Evolutionary conservation across 2,797 vertebrate species (phyloP).

Genomic region (Clarias fuscus): DNA sequence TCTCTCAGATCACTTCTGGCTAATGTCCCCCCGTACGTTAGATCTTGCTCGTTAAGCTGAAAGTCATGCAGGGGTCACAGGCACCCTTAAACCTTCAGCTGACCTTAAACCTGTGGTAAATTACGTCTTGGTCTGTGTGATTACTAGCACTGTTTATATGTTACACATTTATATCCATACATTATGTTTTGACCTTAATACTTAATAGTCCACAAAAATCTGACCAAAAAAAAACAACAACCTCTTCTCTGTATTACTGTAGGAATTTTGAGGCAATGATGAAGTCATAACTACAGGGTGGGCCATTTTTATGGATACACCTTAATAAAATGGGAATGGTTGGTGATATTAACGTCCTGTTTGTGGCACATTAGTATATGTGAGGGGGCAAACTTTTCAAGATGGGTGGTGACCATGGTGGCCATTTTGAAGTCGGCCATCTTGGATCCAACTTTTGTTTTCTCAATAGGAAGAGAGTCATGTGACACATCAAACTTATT

Average conservation of each 20-base stretch:
- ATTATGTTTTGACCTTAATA: background rate
- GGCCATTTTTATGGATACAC: no score
- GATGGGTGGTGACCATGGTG: no score
- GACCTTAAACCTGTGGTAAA: background rate
- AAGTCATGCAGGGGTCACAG: slow-evolving; percentile 31
- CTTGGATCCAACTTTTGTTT: no score
- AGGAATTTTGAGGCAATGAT: background rate
- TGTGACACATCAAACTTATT: no score
- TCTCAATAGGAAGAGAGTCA: no score
- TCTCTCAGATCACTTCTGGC: slow-evolving; percentile 2
- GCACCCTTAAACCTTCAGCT: slow-evolving; percentile 16
- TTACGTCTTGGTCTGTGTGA: background rate
- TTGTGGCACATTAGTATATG: no score
- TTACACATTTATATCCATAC: background rate
- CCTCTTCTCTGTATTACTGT: background rate
- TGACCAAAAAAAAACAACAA: no score
- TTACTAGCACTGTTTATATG: slow-evolving; percentile 5
- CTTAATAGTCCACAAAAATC: background rate
- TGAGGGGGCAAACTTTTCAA: no score
- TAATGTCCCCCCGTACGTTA: slow-evolving; percentile 23
- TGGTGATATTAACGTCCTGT: no score
- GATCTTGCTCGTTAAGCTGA: background rate
- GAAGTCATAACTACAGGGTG: background rate
- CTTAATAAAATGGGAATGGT: no score
- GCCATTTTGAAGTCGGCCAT: no score